These are phyloP conservation scores for Rhagonycha fulva DNA, from an alignment of 2,888 invertebrate species.

Conservation along the genomic window DNA sequence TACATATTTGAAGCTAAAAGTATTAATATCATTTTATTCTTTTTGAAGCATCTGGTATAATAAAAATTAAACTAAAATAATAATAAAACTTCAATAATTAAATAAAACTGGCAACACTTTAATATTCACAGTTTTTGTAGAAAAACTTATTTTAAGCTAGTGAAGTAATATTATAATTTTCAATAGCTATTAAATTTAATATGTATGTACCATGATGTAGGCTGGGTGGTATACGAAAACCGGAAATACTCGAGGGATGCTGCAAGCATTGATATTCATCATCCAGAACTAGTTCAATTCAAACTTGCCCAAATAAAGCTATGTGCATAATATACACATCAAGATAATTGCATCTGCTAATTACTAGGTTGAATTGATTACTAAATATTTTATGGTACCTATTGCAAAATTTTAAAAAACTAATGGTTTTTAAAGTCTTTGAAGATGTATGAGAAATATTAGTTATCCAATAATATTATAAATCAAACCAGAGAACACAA, in stretches of 20 bases:
- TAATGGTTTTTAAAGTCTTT: background rate
- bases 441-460: background rate
- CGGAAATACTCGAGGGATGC: background rate
- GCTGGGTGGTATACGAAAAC: background rate
- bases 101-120: too few species aligned
- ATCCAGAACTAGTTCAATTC: background rate
- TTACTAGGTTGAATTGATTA: background rate
- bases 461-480: background rate
- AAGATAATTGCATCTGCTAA: background rate
- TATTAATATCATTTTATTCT: too few species aligned
- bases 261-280: background rate
- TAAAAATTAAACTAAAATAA: too few species aligned
- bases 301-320: background rate
- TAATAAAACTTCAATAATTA: too few species aligned
- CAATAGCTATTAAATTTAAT: background rate
- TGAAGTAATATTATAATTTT: background rate
- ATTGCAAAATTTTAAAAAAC: background rate
- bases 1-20: too few species aligned
- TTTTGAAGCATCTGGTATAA: too few species aligned
- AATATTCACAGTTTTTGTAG: too few species aligned
- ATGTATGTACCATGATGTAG: background rate
- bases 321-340: background rate
- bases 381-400: background rate
- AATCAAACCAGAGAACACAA: background rate
- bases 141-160: background rate